Conservation (phyloP, 2,113 vertebrate species). For the Rhegmatorhina hoffmannsi region DNA sequence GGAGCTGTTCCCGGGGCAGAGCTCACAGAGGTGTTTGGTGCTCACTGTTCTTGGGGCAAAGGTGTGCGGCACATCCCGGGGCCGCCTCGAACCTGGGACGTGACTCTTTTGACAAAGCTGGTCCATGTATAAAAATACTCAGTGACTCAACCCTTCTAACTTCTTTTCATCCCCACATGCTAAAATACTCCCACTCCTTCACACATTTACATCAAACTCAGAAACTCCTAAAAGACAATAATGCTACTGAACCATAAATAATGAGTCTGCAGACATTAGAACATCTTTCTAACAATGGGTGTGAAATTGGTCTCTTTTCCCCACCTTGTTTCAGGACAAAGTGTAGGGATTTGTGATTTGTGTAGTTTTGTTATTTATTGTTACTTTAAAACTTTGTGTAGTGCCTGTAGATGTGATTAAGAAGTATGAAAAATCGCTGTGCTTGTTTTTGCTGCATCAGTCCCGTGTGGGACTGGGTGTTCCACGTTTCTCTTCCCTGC, state of each 20-base stretch:
- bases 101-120: neutral
- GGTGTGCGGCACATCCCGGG: accelerated
- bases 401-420: neutral
- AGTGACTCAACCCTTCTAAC: constrained; percentile 29
- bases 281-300: neutral
- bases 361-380: neutral
- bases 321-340: neutral
- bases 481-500: neutral
- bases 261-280: neutral
- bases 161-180: constrained; percentile 50
- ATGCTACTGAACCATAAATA: constrained; percentile 20
- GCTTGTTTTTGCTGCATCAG: neutral
- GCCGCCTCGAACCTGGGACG: accelerated
- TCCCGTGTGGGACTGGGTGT: neutral
- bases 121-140: constrained; percentile 22
- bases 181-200: constrained; percentile 48
- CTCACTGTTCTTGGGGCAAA: neutral
- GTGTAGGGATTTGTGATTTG: neutral
- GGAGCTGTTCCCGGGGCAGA: neutral
- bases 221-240: constrained; percentile 22
- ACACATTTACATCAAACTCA: constrained; percentile 20
- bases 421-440: neutral
- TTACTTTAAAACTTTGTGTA: neutral
- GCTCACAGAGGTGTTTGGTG: neutral
- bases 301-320: too few species aligned